phyloP scores from a whole-genome alignment of 2,113 vertebrate species.

The Pantherophis guttatus region DNA sequence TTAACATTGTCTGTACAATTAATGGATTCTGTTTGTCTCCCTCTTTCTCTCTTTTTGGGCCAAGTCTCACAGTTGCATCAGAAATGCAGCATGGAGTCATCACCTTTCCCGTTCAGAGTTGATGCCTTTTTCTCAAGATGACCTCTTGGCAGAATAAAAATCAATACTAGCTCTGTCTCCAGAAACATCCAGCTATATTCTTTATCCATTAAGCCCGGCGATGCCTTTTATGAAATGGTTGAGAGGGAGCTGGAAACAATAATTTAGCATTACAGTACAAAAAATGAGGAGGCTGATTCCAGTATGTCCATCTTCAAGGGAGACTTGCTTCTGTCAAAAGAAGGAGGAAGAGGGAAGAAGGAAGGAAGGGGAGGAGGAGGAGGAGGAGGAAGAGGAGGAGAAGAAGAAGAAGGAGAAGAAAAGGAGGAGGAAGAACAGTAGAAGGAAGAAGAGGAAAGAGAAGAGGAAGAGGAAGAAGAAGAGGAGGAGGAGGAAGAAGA shows the following conservation, averaged over 20 bases:
- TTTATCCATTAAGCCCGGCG: slow-evolving; percentile 42
- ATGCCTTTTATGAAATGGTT: slow-evolving; percentile 57
- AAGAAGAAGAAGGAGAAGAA: too few relatives aligned
- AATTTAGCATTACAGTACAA: slow-evolving; percentile 30
- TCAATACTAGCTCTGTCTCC: slow-evolving; percentile 46
- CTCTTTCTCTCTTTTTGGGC: neutral
- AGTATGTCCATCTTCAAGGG: neutral
- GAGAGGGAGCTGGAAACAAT: slow-evolving; percentile 17
- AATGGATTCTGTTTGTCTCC: neutral
- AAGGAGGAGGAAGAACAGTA: too few relatives aligned
- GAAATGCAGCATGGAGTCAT: slow-evolving; percentile 1
- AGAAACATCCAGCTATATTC: slow-evolving; percentile 34
- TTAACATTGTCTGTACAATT: slow-evolving; percentile 15
- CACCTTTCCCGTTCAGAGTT: slow-evolving; percentile 20
- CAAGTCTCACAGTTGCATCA: neutral
- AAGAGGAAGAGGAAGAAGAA: too few relatives aligned
- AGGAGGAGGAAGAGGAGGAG: too few relatives aligned
- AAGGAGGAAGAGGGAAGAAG: neutral
- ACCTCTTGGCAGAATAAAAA: slow-evolving; percentile 48
- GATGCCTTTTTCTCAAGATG: slow-evolving; percentile 42
- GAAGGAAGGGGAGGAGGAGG: neutral
- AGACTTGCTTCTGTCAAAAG: slow-evolving; percentile 11
- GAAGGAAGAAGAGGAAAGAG: too few relatives aligned
- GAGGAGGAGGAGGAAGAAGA: fast-evolving
- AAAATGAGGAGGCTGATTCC: slow-evolving; percentile 19